Conservation (phyloP, 2,888 invertebrate genomes). For the Argynnis bischoffii region DNA sequence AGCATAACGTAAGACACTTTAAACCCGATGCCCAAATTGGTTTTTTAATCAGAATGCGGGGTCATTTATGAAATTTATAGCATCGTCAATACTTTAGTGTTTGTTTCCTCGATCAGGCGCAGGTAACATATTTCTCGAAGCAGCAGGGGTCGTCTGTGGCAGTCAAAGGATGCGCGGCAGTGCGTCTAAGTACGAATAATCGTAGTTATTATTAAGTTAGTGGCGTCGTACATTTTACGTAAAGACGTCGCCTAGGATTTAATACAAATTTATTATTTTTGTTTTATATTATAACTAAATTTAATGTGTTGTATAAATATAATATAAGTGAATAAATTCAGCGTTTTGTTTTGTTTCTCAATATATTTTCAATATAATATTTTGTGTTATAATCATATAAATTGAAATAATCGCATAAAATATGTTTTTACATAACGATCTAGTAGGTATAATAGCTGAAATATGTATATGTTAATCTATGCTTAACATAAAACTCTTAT, state of each 20-base stretch:
- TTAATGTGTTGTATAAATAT: too few relatives aligned
- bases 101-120: conserved; percentile 68
- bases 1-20: conserved; percentile 49
- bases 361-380: too few relatives aligned
- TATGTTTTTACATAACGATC: too few relatives aligned
- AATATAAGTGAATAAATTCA: too few relatives aligned
- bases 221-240: background rate
- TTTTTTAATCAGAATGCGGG: conserved; percentile 71
- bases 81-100: conserved; percentile 69
- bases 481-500: too few relatives aligned
- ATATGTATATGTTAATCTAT: too few relatives aligned
- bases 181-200: conserved; percentile 44
- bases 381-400: too few relatives aligned
- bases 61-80: conserved; percentile 71
- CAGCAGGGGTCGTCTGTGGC: conserved; percentile 73
- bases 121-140: conserved; percentile 70
- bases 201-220: conserved; percentile 29
- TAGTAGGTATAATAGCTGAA: too few relatives aligned
- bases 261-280: background rate
- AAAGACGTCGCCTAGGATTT: conserved; percentile 3
- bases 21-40: conserved; percentile 61
- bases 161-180: conserved; percentile 56
- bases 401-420: too few relatives aligned
- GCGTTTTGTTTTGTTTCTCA: too few relatives aligned
- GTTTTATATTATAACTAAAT: conserved; percentile 6